phyloP scores from a whole-genome alignment of 2,888 invertebrate genomes.

The Morpho deidamia region DNA sequence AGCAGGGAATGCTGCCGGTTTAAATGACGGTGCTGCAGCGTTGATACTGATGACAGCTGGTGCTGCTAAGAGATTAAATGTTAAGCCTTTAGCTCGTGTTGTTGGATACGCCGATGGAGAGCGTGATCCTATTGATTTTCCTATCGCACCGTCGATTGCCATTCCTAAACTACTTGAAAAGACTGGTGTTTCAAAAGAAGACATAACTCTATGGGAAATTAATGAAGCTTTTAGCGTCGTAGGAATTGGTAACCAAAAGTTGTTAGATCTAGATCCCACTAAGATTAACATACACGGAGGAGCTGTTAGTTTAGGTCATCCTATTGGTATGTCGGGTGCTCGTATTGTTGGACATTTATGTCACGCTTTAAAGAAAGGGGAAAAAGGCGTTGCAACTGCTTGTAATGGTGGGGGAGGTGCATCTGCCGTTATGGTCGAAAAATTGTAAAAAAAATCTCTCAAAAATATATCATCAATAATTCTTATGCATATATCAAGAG shows the following conservation, averaged over 20 bases:
- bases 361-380: constrained; percentile 92
- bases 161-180: constrained; percentile 91
- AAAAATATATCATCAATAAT: no score
- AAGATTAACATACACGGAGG: constrained; percentile 98
- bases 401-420: constrained; percentile 99
- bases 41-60: constrained; percentile 90
- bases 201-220: constrained; percentile 97
- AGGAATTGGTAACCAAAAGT: constrained; percentile 92
- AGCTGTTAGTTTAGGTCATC: constrained; percentile 99
- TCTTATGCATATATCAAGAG: no score
- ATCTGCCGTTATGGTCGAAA: constrained; percentile 96
- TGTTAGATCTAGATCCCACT: constrained; percentile 90
- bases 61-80: constrained; percentile 84
- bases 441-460: constrained; percentile 90
- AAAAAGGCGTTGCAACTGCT: constrained; percentile 97
- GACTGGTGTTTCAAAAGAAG: constrained; percentile 90
- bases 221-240: constrained; percentile 99
- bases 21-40: constrained; percentile 98
- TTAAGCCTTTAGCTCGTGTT: constrained; percentile 93
- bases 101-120: constrained; percentile 96
- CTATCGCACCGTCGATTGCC: constrained; percentile 96
- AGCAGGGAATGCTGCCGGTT: constrained; percentile 97
- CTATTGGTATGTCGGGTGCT: constrained; percentile 99
- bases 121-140: constrained; percentile 97
- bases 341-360: constrained; percentile 95